Percentiles rank a stretch among this genome's conserved stretches.
Evolutionary conservation across 2,113 vertebrate species (phyloP).

Genomic region (Tachysurus fulvidraco): DNA sequence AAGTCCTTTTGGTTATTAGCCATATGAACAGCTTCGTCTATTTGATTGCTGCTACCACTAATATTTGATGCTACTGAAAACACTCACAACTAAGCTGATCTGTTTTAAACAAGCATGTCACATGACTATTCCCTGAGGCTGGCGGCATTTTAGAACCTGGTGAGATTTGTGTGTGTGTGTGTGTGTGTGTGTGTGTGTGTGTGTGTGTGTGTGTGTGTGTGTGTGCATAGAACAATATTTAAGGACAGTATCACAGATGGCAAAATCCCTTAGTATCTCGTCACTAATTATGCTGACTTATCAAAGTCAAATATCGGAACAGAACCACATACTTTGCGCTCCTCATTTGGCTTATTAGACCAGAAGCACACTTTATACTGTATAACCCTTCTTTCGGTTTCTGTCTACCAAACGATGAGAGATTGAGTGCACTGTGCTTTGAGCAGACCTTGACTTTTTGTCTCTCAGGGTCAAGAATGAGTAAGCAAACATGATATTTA

Average conservation of each 20-base stretch:
- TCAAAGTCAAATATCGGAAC: constrained; percentile 10
- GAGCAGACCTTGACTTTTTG: not conserved
- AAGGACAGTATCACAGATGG: constrained; percentile 1
- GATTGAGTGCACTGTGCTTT: not conserved
- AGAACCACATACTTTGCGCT: not conserved
- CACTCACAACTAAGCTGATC: constrained; percentile 35
- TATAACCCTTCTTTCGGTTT: not conserved
- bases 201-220: constrained; percentile 23
- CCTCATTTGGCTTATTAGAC: not conserved
- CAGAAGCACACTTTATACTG: not conserved
- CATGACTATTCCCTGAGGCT: constrained; percentile 61
- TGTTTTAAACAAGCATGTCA: constrained; percentile 41
- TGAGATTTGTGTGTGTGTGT: constrained; percentile 26
- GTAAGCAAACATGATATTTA: constrained; percentile 20
- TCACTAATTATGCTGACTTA: constrained; percentile 19
- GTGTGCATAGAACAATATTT: constrained; percentile 15
- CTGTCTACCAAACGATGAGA: not conserved
- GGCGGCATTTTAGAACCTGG: constrained; percentile 63
- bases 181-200: constrained; percentile 35
- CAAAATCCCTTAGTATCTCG: not conserved
- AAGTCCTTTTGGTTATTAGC: constrained; percentile 61
- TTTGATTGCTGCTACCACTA: constrained; percentile 72
- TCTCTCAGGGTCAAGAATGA: not conserved
- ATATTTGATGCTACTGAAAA: constrained; percentile 67
- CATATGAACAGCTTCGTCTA: constrained; percentile 75